These are phyloP conservation scores for Pantherophis vulpinus DNA, from an alignment of 2,797 vertebrate species.

Conservation along the genomic window DNA sequence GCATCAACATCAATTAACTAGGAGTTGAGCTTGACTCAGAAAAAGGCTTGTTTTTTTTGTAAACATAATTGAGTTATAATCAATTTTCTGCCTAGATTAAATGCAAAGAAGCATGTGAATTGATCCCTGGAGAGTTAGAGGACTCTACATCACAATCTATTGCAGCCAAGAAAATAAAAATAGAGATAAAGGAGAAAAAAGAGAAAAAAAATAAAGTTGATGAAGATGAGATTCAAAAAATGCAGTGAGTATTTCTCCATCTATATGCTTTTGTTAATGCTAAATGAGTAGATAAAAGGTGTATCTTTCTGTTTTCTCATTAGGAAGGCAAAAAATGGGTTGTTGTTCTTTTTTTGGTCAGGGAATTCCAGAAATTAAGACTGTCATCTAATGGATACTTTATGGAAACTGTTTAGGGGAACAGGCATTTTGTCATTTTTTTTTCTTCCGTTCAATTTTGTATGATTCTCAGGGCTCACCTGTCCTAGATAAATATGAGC, in stretches of 20 bases:
- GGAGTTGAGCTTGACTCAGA: not conserved
- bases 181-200: conserved; percentile 91
- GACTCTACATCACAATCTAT: conserved; percentile 70
- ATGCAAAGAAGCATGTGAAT: conserved; percentile 57
- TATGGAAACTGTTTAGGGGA: not conserved
- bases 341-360: not conserved
- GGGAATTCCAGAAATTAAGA: not conserved
- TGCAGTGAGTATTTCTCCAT: conserved; percentile 84
- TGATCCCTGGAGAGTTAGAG: conserved; percentile 74
- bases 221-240: conserved; percentile 99
- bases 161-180: conserved; percentile 82
- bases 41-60: not conserved
- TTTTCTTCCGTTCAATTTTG: not conserved
- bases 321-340: not conserved
- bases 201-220: conserved; percentile 95
- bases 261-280: not conserved
- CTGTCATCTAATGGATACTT: not conserved
- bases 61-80: not conserved
- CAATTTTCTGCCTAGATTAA: conserved; percentile 50
- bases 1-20: not conserved
- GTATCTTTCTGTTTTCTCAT: not conserved
- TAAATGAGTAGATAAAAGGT: not conserved
- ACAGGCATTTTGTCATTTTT: not conserved
- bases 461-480: not conserved
- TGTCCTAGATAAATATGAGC: not conserved